Percentiles rank a stretch among this genome's conserved stretches.
These are phyloP conservation scores for Brachionus manjavacas DNA, from an alignment of 1,140 invertebrate species.

Conservation along the genomic window DNA sequence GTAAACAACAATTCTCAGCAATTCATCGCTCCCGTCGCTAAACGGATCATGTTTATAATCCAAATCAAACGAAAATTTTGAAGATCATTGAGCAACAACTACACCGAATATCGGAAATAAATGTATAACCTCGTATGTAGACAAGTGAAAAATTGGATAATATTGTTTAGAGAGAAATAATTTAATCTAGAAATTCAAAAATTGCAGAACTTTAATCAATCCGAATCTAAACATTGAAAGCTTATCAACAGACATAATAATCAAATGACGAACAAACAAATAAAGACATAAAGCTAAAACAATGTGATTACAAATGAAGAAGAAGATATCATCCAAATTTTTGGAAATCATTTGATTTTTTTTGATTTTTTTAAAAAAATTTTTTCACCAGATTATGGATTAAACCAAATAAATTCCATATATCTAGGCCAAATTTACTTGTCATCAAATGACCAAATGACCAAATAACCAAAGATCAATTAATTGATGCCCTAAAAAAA, in stretches of 20 bases:
- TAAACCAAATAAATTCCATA: too few relatives aligned
- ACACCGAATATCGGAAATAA: too few relatives aligned
- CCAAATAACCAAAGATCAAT: not conserved
- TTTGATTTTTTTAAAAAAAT: too few relatives aligned
- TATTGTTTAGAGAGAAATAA: too few relatives aligned
- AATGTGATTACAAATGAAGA: not conserved
- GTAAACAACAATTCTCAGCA: too few relatives aligned
- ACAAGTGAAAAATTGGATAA: too few relatives aligned
- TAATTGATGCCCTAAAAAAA: not conserved
- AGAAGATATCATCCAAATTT: not conserved
- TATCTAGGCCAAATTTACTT: not conserved
- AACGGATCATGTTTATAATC: too few relatives aligned
- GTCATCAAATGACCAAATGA: not conserved
- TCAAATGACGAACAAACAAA: not conserved
- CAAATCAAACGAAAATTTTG: not conserved
- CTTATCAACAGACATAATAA: not conserved
- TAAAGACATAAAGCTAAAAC: not conserved
- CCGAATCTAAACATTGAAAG: not conserved
- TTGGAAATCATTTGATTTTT: not conserved
- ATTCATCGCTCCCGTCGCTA: too few relatives aligned
- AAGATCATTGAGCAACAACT: too few relatives aligned
- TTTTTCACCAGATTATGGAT: not conserved
- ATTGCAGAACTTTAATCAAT: not conserved
- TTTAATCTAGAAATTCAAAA: not conserved
- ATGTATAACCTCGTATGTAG: too few relatives aligned